A percentile compares a stretch with the other conserved stretches of the same genome.
These are phyloP conservation scores for Prunella fulvescens DNA, from an alignment of 2,113 vertebrate genomes.

Conservation along the genomic window DNA sequence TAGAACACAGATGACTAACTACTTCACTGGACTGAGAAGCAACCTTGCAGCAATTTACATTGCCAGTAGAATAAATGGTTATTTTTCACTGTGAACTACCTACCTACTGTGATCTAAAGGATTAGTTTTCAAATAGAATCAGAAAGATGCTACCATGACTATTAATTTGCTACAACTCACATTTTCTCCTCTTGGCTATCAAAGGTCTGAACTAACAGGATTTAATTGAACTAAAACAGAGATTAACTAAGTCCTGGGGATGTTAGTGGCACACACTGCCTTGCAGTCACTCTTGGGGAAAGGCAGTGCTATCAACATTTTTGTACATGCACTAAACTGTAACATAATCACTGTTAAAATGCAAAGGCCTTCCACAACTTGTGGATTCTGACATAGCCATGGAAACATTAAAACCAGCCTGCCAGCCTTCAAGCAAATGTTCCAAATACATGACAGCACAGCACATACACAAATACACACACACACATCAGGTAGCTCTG, in stretches of 20 bases:
- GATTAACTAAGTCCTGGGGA: not conserved
- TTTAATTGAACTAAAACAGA: not conserved
- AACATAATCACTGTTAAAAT: not conserved
- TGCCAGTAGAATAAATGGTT: not conserved
- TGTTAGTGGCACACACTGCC: accelerated
- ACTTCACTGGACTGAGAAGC: not conserved
- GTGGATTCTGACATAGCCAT: not conserved
- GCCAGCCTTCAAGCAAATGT: not conserved
- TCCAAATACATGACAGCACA: not conserved
- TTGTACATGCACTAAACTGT: not conserved
- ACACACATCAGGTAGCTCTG: not conserved
- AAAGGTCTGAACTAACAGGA: not conserved
- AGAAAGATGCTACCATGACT: not conserved
- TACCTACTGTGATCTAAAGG: not conserved
- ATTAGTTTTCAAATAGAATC: not conserved
- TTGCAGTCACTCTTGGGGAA: not conserved
- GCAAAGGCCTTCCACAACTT: not conserved
- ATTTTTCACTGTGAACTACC: not conserved
- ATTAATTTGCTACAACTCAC: not conserved
- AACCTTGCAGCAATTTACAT: not conserved
- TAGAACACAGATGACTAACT: not conserved
- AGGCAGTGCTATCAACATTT: accelerated
- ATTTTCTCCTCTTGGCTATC: not conserved
- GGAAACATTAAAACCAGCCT: not conserved
- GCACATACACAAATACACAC: not conserved